Percentiles rank a stretch among this genome's conserved stretches.
Evolutionary conservation across 2,888 invertebrate species (phyloP).

Genomic region (Pyrrhosoma nymphula): DNA sequence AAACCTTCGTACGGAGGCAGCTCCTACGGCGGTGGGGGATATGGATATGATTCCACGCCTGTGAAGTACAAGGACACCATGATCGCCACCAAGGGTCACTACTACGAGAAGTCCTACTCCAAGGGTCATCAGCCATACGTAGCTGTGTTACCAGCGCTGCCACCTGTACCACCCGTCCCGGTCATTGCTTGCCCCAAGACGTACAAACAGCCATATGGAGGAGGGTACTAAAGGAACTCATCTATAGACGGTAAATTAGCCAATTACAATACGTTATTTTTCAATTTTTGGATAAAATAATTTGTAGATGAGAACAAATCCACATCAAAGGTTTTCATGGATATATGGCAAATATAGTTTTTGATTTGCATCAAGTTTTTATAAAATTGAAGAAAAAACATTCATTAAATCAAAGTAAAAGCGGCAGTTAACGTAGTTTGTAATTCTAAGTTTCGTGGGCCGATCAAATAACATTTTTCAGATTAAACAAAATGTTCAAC

Average conservation of each 20-base stretch:
- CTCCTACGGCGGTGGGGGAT: background rate
- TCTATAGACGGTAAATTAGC: background rate
- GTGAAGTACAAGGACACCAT: constrained; percentile 51
- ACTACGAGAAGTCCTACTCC: constrained; percentile 38
- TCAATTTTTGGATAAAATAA: too few relatives aligned
- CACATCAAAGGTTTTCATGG: too few relatives aligned
- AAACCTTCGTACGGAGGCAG: background rate
- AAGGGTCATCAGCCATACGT: constrained; percentile 39
- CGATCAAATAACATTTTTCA: too few relatives aligned
- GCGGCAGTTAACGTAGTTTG: too few relatives aligned
- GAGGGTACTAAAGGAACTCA: background rate
- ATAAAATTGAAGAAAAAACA: too few relatives aligned
- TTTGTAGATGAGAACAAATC: too few relatives aligned
- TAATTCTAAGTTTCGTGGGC: too few relatives aligned
- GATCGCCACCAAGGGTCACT: constrained; percentile 49
- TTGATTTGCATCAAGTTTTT: too few relatives aligned
- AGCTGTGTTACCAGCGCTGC: background rate
- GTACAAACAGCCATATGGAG: background rate
- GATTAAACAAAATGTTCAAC: too few relatives aligned
- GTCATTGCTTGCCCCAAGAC: constrained; percentile 47
- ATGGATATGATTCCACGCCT: constrained; percentile 1
- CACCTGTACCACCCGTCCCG: constrained; percentile 19
- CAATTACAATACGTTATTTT: background rate
- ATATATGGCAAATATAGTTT: too few relatives aligned
- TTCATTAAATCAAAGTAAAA: too few relatives aligned